phyloP scores from a whole-genome alignment of 2,113 vertebrate genomes.

The Cariama cristata region DNA sequence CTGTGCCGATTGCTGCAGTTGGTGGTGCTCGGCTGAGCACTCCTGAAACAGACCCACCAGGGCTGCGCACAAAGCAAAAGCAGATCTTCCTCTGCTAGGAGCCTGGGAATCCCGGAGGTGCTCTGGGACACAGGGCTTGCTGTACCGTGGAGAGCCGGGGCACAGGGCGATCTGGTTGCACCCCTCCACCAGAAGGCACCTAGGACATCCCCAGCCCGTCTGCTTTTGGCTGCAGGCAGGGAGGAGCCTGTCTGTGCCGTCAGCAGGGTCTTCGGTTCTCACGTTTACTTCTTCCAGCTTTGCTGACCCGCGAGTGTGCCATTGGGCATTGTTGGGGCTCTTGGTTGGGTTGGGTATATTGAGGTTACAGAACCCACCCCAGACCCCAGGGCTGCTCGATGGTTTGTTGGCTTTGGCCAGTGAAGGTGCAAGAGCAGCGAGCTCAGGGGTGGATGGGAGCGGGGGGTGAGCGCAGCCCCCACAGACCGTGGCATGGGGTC shows the following conservation, averaged over 20 bases:
- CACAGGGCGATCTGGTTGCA: background rate
- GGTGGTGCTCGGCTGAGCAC: background rate
- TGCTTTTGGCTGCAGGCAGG: background rate
- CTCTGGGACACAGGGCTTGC: background rate
- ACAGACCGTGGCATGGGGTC: fast-evolving
- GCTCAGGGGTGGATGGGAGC: too few species aligned
- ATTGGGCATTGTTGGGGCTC: too few species aligned
- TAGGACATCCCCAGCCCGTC: background rate
- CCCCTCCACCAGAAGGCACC: too few species aligned
- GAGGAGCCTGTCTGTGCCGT: fast-evolving
- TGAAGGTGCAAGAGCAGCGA: background rate
- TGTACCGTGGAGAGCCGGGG: background rate
- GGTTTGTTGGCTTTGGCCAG: background rate
- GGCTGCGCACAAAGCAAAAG: background rate
- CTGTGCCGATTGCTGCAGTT: background rate
- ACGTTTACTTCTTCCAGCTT: background rate
- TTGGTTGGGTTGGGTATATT: background rate
- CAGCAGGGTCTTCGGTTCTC: background rate
- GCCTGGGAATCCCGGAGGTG: background rate
- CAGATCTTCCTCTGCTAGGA: background rate
- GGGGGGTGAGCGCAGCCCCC: background rate
- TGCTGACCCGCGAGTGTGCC: background rate
- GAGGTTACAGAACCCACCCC: background rate
- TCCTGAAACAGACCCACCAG: fast-evolving
- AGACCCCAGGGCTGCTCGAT: too few species aligned